A percentile compares a stretch with the other conserved stretches of the same genome.
Conservation (phyloP, 2,888 invertebrate genomes). For the Belgica antarctica region DNA sequence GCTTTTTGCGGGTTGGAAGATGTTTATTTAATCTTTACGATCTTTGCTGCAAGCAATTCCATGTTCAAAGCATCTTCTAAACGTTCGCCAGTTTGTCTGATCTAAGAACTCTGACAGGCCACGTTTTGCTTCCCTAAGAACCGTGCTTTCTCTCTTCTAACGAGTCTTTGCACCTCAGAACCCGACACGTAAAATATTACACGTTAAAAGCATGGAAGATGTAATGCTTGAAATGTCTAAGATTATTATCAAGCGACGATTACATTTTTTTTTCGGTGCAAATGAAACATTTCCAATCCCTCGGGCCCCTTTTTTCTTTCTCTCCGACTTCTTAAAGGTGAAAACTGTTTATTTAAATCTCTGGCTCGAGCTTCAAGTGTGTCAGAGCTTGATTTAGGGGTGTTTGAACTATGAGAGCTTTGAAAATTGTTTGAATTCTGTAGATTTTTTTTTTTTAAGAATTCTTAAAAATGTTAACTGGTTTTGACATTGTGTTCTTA, state of each 20-base stretch:
- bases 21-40: constrained; percentile 16
- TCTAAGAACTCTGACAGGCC: constrained; percentile 27
- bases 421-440: too few relatives aligned
- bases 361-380: neutral
- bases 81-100: neutral
- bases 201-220: constrained; percentile 40
- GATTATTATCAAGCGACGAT: constrained; percentile 34
- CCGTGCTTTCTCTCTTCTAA: neutral
- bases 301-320: neutral
- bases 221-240: constrained; percentile 39
- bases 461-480: too few relatives aligned
- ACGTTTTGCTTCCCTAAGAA: constrained; percentile 31
- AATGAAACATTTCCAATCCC: neutral
- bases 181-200: constrained; percentile 43
- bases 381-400: too few relatives aligned
- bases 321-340: neutral
- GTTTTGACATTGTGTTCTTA: too few relatives aligned
- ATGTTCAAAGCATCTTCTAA: too few relatives aligned
- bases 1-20: neutral
- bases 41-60: constrained; percentile 12
- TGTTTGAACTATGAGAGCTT: too few relatives aligned
- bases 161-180: constrained; percentile 17
- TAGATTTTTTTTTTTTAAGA: too few relatives aligned
- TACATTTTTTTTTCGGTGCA: constrained; percentile 20
- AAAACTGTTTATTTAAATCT: neutral